Conservation (phyloP, 2,888 invertebrate species). For the Dryococelus australis region DNA sequence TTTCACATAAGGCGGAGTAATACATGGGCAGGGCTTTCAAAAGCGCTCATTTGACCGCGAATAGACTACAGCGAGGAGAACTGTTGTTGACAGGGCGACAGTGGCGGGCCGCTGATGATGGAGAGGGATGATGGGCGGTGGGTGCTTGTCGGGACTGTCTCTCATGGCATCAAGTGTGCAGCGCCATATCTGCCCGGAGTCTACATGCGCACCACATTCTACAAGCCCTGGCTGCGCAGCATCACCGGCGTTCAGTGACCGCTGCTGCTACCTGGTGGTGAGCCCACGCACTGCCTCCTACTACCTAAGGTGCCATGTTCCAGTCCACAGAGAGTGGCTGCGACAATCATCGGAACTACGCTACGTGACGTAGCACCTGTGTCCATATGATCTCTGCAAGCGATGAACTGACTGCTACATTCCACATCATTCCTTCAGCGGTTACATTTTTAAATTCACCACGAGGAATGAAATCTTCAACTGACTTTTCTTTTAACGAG, state of each 20-base stretch:
- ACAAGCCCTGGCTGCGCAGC: slow-evolving; percentile 89
- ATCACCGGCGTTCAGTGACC: slow-evolving; percentile 73
- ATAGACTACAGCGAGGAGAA: no score
- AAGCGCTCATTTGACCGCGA: no score
- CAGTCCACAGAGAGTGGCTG: neutral
- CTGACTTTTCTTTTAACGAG: no score
- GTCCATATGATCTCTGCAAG: neutral
- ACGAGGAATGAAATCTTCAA: no score
- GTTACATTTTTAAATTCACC: no score
- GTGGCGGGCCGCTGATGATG: slow-evolving; percentile 88
- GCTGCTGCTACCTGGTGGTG: neutral
- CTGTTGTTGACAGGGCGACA: slow-evolving; percentile 79
- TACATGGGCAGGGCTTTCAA: no score
- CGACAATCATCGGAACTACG: neutral
- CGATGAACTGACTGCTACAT: neutral
- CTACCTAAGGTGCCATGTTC: neutral
- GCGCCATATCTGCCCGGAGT: slow-evolving; percentile 91
- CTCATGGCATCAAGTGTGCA: slow-evolving; percentile 94
- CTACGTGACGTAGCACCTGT: neutral
- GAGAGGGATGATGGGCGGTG: slow-evolving; percentile 85
- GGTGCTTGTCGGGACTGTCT: slow-evolving; percentile 89
- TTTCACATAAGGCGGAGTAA: no score
- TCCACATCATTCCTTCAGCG: neutral
- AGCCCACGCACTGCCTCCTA: no score
- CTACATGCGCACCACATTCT: slow-evolving; percentile 91